These are phyloP conservation scores for Pycnomerus fuliginosus DNA, from an alignment of 2,888 invertebrate genomes.

Conservation along the genomic window DNA sequence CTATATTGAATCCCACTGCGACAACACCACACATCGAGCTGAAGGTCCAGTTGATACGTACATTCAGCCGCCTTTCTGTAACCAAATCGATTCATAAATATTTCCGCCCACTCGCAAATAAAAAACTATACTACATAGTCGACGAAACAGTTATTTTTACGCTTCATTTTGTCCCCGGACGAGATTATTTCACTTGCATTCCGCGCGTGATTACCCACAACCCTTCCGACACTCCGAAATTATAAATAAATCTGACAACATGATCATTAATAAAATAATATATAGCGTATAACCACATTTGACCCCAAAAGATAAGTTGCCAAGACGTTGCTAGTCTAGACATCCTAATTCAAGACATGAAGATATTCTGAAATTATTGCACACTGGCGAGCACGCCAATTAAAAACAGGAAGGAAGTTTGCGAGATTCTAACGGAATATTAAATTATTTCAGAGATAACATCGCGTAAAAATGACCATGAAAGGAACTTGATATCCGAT, in stretches of 20 bases:
- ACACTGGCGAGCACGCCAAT: not conserved
- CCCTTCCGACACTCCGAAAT: too few species aligned
- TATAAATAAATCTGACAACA: too few species aligned
- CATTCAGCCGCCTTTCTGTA: constrained; percentile 20
- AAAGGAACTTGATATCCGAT: too few species aligned
- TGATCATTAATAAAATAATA: not conserved
- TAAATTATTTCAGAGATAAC: constrained; percentile 3
- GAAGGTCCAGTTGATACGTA: constrained; percentile 15
- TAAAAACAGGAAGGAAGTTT: constrained; percentile 12
- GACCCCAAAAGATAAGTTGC: constrained; percentile 12
- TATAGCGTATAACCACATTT: constrained; percentile 1
- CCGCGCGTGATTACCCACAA: too few species aligned
- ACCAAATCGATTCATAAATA: constrained; percentile 28
- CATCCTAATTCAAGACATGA: constrained; percentile 5
- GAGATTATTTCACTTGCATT: too few species aligned
- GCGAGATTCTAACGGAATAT: constrained; percentile 5
- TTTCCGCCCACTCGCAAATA: constrained; percentile 24
- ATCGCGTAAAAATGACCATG: too few species aligned
- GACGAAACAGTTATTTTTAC: constrained; percentile 23
- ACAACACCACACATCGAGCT: constrained; percentile 16
- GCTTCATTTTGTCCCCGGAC: constrained; percentile 18
- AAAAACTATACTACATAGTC: constrained; percentile 22
- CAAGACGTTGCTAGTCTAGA: constrained; percentile 4
- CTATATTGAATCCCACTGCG: constrained; percentile 22
- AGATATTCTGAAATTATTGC: constrained; percentile 1